Conservation (phyloP, 2,797 vertebrate genomes). For the Nyctalus aviator region DNA sequence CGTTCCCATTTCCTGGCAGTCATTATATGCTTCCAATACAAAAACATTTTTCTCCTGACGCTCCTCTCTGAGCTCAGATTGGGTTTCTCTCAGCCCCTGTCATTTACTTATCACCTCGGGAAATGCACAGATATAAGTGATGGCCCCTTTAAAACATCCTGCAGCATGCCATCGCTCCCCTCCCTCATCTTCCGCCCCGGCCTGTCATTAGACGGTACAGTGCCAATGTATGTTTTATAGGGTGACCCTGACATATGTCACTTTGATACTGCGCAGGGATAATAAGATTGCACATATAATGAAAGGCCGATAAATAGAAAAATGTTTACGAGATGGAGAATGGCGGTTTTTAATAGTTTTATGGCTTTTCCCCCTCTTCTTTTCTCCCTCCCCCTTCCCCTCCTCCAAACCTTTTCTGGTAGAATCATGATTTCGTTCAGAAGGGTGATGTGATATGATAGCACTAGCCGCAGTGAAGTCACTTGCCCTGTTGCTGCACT, state of each 20-base stretch:
- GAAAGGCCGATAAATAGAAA: constrained; percentile 88
- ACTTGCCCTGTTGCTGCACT: constrained; percentile 65
- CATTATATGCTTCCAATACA: constrained; percentile 84
- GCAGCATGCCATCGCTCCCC: constrained; percentile 73
- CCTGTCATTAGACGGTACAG: constrained; percentile 84
- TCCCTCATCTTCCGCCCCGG: constrained; percentile 82
- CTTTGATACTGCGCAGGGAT: constrained; percentile 86
- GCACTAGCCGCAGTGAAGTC: constrained; percentile 6
- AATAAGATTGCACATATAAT: constrained; percentile 87
- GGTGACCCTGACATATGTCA: constrained; percentile 88
- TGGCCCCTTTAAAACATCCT: constrained; percentile 85
- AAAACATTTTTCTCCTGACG: constrained; percentile 84
- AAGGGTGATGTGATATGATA: background rate
- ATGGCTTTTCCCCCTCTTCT: constrained; percentile 67
- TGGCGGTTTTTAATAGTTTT: constrained; percentile 79
- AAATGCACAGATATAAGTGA: constrained; percentile 88
- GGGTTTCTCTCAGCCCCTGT: constrained; percentile 88
- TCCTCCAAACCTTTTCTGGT: background rate
- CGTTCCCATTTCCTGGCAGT: constrained; percentile 83
- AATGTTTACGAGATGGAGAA: constrained; percentile 84
- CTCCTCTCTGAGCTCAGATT: constrained; percentile 86
- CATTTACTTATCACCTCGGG: constrained; percentile 89
- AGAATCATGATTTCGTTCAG: constrained; percentile 5
- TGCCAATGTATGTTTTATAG: constrained; percentile 87
- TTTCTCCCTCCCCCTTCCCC: background rate